Evolutionary conservation across 2,113 vertebrate genomes (phyloP).

Genomic region (Cephalopterus ornatus): DNA sequence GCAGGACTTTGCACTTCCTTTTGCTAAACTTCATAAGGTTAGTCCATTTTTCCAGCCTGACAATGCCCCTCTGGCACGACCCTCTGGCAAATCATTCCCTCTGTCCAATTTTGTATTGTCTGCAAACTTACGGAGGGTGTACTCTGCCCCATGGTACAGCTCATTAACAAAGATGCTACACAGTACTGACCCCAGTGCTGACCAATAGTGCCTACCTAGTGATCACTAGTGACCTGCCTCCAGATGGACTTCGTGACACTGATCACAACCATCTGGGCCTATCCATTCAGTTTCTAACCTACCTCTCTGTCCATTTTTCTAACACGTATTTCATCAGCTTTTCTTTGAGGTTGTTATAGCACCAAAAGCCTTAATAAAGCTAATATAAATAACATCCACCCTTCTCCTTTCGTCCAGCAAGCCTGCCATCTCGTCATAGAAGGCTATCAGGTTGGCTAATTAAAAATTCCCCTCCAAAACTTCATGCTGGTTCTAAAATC

Average conservation of each 20-base stretch:
- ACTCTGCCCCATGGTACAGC: not conserved
- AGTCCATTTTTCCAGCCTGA: not conserved
- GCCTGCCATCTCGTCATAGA: not conserved
- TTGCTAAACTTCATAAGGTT: not conserved
- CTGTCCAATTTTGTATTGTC: not conserved
- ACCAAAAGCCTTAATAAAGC: not conserved
- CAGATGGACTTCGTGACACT: not conserved
- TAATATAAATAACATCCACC: not conserved
- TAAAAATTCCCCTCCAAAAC: not conserved
- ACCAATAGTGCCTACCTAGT: not conserved
- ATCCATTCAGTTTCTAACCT: not conserved
- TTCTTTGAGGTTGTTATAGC: not conserved
- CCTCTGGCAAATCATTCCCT: not conserved
- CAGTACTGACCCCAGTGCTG: not conserved
- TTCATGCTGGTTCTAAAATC: not conserved
- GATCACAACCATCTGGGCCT: not conserved
- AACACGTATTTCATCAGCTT: not conserved
- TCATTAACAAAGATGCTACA: not conserved
- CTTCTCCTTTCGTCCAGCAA: not conserved
- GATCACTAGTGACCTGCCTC: not conserved
- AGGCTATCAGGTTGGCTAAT: not conserved
- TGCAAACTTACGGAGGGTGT: not conserved
- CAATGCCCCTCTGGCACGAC: not conserved
- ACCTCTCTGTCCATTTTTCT: not conserved
- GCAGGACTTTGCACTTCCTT: rapidly evolving